Evolutionary conservation across 2,113 vertebrate species (phyloP).

Genomic region (Vanacampus margaritifer): DNA sequence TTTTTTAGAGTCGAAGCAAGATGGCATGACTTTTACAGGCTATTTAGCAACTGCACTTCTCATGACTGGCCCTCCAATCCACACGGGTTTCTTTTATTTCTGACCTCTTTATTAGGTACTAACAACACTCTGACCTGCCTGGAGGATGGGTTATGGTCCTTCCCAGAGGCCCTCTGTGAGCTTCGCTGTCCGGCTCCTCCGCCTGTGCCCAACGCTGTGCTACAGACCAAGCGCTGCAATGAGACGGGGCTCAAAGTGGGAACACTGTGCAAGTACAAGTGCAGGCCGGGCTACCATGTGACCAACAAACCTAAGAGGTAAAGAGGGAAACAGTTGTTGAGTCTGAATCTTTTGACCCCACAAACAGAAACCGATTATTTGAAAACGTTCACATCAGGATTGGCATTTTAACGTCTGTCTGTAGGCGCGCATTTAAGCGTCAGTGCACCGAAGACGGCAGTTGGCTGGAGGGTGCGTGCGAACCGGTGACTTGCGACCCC

Average conservation of each 20-base stretch:
- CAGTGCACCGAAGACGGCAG: conserved; percentile 93
- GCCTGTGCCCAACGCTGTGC: conserved; percentile 81
- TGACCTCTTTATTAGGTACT: conserved; percentile 72
- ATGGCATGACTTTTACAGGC: conserved; percentile 1
- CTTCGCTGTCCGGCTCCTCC: conserved; percentile 89
- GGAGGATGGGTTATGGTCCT: conserved; percentile 97
- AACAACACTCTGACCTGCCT: conserved; percentile 90
- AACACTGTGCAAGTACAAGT: conserved; percentile 96
- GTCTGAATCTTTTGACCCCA: neutral
- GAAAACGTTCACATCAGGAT: neutral
- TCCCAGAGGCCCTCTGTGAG: conserved; percentile 93
- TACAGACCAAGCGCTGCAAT: conserved; percentile 87
- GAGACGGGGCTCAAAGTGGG: conserved; percentile 93
- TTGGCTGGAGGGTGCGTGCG: conserved; percentile 86
- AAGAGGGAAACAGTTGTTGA: neutral
- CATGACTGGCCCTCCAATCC: neutral
- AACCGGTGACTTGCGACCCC: conserved; percentile 90
- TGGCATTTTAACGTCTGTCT: neutral
- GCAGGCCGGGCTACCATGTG: conserved; percentile 91
- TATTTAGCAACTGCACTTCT: neutral
- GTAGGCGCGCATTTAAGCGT: conserved; percentile 89
- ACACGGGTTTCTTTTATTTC: neutral
- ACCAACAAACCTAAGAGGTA: conserved; percentile 84
- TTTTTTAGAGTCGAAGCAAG: neutral
- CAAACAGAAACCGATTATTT: neutral